A percentile compares a stretch with the other conserved stretches of the same genome.
phyloP scores from a whole-genome alignment of 2,797 vertebrate genomes.

The Fringilla coelebs region DNA sequence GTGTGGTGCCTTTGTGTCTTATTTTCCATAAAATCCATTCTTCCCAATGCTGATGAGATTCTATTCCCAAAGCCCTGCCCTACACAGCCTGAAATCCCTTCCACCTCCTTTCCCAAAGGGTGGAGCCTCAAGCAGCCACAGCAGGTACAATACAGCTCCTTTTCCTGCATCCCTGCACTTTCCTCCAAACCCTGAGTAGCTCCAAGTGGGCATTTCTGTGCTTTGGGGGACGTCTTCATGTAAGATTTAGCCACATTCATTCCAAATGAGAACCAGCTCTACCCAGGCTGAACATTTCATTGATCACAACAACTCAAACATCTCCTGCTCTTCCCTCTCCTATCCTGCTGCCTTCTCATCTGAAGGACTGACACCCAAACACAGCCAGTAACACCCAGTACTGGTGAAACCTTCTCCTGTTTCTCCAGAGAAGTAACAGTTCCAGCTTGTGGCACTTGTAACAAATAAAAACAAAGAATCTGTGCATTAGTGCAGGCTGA shows the following conservation, averaged over 20 bases:
- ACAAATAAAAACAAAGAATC: neutral
- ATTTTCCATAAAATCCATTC: neutral
- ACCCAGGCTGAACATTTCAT: neutral
- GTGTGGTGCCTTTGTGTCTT: neutral
- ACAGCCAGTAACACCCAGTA: neutral
- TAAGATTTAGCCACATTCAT: neutral
- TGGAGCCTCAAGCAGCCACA: neutral
- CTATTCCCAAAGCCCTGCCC: neutral
- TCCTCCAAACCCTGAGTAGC: accelerated
- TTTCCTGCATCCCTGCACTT: neutral
- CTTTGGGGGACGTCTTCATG: neutral
- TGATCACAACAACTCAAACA: neutral
- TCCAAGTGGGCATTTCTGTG: neutral
- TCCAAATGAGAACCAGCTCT: accelerated
- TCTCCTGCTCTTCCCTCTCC: neutral
- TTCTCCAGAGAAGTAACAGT: neutral
- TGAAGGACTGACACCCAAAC: neutral
- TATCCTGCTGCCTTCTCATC: neutral
- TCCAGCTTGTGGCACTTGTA: neutral
- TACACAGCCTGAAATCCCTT: neutral
- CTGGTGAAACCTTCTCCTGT: neutral
- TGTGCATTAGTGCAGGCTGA: neutral
- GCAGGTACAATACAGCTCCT: accelerated
- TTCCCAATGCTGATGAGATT: neutral
- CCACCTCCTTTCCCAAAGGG: neutral